Evolutionary conservation across 2,797 vertebrate genomes (phyloP).

Genomic region (Kryptolebias ocellatus): DNA sequence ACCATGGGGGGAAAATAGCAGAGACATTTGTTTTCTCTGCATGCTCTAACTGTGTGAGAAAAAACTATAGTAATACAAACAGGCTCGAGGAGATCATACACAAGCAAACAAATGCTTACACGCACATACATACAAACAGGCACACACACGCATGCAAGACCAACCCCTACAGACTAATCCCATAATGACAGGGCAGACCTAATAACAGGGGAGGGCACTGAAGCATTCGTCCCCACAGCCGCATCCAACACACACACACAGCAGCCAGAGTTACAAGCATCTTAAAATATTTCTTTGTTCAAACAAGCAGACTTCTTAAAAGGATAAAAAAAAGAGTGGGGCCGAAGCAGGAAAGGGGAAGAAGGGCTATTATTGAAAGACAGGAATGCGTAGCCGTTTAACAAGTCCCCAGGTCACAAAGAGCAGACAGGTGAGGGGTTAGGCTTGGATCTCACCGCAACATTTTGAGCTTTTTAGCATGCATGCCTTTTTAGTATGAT

Average conservation of each 20-base stretch:
- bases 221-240: conserved; percentile 73
- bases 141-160: conserved; percentile 49
- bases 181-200: conserved; percentile 83
- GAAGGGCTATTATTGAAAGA: conserved; percentile 71
- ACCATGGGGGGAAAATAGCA: conserved; percentile 19
- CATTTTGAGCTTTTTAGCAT: conserved; percentile 49
- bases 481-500: conserved; percentile 40
- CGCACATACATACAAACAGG: conserved; percentile 25
- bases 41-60: conserved; percentile 57
- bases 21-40: conserved; percentile 51
- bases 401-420: conserved; percentile 37
- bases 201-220: conserved; percentile 83
- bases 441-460: conserved; percentile 49
- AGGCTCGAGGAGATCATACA: conserved; percentile 45
- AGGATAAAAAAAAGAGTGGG: conserved; percentile 44
- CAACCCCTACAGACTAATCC: conserved; percentile 79
- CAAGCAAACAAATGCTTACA: conserved; percentile 48
- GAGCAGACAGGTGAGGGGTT: conserved; percentile 76
- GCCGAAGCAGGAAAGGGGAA: conserved; percentile 44
- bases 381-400: conserved; percentile 69
- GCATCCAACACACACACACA: conserved; percentile 47
- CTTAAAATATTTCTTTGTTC: conserved; percentile 82
- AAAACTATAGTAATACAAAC: conserved; percentile 61
- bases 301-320: conserved; percentile 74
- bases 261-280: conserved; percentile 64